Evolutionary conservation across 2,113 vertebrate species (phyloP).

Genomic region (Pyxicephalus adspersus): DNA sequence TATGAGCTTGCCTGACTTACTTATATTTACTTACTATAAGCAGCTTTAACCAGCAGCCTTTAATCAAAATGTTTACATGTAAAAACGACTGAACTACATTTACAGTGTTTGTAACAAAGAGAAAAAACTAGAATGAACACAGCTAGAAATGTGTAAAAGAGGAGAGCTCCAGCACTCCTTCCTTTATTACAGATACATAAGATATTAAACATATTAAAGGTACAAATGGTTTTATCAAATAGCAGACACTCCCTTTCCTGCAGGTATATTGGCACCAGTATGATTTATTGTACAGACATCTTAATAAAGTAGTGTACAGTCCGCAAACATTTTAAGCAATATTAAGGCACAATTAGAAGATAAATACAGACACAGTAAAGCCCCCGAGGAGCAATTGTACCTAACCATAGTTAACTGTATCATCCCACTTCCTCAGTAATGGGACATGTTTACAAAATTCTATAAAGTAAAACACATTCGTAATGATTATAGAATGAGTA

Average conservation of each 20-base stretch:
- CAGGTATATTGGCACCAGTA: constrained; percentile 45
- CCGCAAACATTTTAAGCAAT: not conserved
- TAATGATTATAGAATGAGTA: not conserved
- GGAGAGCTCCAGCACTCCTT: constrained; percentile 49
- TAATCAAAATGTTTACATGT: no score
- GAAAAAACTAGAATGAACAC: not conserved
- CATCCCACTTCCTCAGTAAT: not conserved
- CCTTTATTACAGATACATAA: constrained; percentile 46
- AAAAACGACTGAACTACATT: no score
- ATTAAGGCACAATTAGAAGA: constrained; percentile 15
- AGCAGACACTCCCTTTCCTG: constrained; percentile 46
- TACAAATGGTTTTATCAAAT: not conserved
- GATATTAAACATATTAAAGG: constrained; percentile 47
- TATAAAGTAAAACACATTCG: not conserved
- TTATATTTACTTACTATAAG: no score
- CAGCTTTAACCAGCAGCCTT: no score
- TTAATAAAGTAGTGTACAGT: not conserved
- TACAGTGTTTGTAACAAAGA: no score
- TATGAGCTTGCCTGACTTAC: no score
- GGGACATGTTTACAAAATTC: not conserved
- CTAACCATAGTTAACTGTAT: not conserved
- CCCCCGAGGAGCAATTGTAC: not conserved
- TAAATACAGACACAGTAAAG: not conserved
- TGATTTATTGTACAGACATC: constrained; percentile 9
- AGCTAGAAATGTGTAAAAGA: constrained; percentile 28